phyloP scores from a whole-genome alignment of 2,797 vertebrate species.

The Catostomus latipinnis region DNA sequence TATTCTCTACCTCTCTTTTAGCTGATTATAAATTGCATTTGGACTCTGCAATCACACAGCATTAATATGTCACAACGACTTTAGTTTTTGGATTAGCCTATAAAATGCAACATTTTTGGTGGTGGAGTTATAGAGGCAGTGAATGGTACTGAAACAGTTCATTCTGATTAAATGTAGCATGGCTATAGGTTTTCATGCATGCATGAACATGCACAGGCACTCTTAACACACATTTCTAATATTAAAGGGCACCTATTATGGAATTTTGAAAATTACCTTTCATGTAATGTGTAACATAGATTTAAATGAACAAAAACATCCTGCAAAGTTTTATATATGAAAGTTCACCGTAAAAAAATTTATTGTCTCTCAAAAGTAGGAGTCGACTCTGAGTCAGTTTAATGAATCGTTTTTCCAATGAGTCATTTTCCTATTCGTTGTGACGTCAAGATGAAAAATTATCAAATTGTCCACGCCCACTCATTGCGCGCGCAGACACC shows the following conservation, averaged over 20 bases:
- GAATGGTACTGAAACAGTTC: background rate
- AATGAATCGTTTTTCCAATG: too few relatives aligned
- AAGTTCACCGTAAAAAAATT: too few relatives aligned
- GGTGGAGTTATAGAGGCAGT: background rate
- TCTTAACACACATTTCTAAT: background rate
- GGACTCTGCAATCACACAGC: conserved; percentile 18
- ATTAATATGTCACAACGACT: conserved; percentile 29
- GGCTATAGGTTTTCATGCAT: background rate
- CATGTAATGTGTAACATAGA: too few relatives aligned
- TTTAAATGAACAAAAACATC: too few relatives aligned
- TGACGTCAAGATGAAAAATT: too few relatives aligned
- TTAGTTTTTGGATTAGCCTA: conserved; percentile 8
- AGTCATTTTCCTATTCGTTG: too few relatives aligned
- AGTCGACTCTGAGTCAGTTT: too few relatives aligned
- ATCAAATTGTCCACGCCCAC: too few relatives aligned
- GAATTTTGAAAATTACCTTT: too few relatives aligned
- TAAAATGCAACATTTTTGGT: conserved; percentile 4
- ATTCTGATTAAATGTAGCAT: background rate
- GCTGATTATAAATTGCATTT: conserved; percentile 21
- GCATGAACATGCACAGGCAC: background rate
- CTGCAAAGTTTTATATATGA: too few relatives aligned
- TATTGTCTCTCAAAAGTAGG: too few relatives aligned
- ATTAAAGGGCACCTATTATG: background rate
- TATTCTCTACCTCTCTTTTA: conserved; percentile 61
- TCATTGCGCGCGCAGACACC: too few relatives aligned